Percentiles rank a stretch among this genome's conserved stretches.
Conservation (phyloP, 2,113 vertebrate genomes). For the Colistium nudipinnis region DNA sequence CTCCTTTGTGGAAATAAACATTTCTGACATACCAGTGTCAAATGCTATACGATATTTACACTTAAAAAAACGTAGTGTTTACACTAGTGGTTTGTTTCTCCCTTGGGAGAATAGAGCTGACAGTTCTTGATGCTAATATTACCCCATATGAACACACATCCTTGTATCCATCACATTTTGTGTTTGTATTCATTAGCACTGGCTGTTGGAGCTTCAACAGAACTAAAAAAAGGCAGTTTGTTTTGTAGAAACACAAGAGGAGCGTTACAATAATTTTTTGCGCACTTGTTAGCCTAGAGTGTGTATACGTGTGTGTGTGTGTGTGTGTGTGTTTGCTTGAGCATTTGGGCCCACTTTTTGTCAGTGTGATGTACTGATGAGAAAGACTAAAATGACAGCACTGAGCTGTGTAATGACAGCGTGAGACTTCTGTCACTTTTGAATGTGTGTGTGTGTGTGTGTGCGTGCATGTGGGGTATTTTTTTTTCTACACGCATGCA, state of each 20-base stretch:
- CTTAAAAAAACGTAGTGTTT: conserved; percentile 52
- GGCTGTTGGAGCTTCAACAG: conserved; percentile 63
- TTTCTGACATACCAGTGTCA: conserved; percentile 42
- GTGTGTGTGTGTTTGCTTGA: conserved; percentile 35
- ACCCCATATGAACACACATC: conserved; percentile 61
- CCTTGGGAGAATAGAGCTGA: conserved; percentile 50
- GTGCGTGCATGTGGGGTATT: neutral
- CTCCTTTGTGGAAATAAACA: conserved; percentile 29
- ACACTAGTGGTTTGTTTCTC: conserved; percentile 28
- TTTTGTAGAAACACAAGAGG: conserved; percentile 61
- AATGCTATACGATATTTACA: conserved; percentile 47
- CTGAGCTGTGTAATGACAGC: conserved; percentile 73
- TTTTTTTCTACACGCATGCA: conserved; percentile 15
- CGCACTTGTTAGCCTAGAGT: conserved; percentile 47
- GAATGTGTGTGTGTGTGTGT: conserved; percentile 36
- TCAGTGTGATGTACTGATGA: conserved; percentile 73
- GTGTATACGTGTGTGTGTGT: conserved; percentile 15
- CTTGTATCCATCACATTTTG: conserved; percentile 53
- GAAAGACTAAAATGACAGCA: conserved; percentile 71
- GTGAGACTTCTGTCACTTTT: conserved; percentile 76
- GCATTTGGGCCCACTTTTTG: conserved; percentile 37
- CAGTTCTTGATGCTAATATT: conserved; percentile 68
- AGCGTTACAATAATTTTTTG: conserved; percentile 56
- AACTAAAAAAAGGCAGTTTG: conserved; percentile 68
- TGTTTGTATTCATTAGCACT: conserved; percentile 75